These are phyloP conservation scores for Leucophenga varia DNA, from an alignment of 1,140 invertebrate genomes.

Conservation along the genomic window DNA sequence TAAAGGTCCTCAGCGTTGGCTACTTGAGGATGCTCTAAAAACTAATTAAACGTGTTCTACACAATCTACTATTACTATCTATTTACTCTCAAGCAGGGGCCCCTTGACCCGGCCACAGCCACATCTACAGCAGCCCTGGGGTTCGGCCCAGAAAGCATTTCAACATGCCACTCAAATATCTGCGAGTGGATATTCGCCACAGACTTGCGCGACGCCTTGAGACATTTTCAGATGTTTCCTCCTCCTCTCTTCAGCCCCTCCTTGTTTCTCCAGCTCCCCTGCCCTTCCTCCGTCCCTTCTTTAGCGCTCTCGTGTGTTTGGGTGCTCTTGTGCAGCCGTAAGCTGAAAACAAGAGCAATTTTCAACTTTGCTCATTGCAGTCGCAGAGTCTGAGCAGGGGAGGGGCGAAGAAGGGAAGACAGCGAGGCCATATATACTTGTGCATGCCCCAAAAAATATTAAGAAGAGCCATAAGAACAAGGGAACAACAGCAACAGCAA, in stretches of 20 bases:
- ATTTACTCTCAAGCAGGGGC: too few relatives aligned
- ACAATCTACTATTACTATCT: too few relatives aligned
- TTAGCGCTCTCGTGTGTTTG: too few relatives aligned
- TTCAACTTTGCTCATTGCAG: constrained; percentile 34
- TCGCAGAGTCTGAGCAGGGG: constrained; percentile 6
- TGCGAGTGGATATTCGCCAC: too few relatives aligned
- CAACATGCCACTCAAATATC: constrained; percentile 27
- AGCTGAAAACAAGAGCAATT: constrained; percentile 30
- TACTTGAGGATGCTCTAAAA: too few relatives aligned
- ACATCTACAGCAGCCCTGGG: constrained; percentile 14
- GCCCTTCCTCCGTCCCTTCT: too few relatives aligned
- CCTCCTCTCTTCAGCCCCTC: too few relatives aligned
- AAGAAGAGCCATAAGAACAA: constrained; percentile 4
- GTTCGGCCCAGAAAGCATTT: constrained; percentile 6
- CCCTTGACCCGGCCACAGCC: constrained; percentile 2
- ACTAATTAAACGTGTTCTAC: constrained; percentile 38
- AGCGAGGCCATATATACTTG: constrained; percentile 17
- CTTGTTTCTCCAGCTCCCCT: too few relatives aligned
- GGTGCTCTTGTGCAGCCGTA: constrained; percentile 9
- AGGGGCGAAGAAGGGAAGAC: background rate
- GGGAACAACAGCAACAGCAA: background rate
- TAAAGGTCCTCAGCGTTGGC: too few relatives aligned
- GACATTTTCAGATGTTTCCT: too few relatives aligned
- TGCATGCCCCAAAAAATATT: constrained; percentile 21
- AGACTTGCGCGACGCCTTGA: constrained; percentile 26